Evolutionary conservation across 2,797 vertebrate species (phyloP).

Genomic region (Cetoscarus ocellatus): DNA sequence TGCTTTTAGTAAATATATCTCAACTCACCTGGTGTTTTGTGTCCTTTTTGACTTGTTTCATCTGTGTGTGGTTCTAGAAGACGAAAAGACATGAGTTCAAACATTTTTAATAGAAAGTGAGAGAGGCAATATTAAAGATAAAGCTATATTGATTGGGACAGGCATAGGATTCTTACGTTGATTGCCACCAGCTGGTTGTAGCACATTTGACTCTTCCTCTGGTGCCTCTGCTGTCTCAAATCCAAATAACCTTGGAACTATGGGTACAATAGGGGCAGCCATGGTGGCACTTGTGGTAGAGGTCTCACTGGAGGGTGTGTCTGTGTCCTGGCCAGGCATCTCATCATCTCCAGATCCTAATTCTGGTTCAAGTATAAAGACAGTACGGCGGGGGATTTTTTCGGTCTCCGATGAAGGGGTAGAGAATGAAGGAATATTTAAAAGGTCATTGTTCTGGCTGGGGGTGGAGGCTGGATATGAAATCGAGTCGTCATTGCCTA

Average conservation of each 20-base stretch:
- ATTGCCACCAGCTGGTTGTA: background rate
- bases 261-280: background rate
- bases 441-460: background rate
- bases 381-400: background rate
- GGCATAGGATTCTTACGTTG: background rate
- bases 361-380: no score
- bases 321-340: fast-evolving
- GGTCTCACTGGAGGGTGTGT: background rate
- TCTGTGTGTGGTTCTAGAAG: fast-evolving
- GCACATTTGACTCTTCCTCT: no score
- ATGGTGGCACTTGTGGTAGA: background rate
- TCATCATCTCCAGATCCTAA: conserved; percentile 15
- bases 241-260: fast-evolving
- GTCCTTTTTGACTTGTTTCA: background rate
- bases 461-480: background rate
- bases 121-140: background rate
- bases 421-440: background rate
- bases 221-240: background rate
- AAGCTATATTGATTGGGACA: no score
- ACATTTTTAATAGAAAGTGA: background rate
- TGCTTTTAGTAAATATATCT: background rate
- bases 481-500: background rate
- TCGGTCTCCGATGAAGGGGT: background rate
- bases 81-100: background rate
- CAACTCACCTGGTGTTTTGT: conserved; percentile 71